Evolutionary conservation across 2,113 vertebrate species (phyloP).

Genomic region (Cettia cetti): DNA sequence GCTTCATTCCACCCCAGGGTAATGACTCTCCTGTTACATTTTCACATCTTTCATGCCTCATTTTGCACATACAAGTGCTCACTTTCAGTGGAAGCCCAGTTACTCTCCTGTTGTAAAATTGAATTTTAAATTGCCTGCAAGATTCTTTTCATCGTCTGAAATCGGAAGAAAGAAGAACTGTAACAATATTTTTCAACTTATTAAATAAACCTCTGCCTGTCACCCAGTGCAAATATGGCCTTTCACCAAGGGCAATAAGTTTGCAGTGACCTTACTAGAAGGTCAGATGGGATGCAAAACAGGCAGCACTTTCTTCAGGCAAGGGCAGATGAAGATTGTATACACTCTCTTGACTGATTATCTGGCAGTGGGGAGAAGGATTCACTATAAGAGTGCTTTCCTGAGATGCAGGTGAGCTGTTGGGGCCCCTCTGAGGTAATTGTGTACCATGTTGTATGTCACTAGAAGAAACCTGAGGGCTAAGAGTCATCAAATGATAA

Average conservation of each 20-base stretch:
- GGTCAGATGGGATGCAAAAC: not conserved
- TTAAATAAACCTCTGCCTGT: not conserved
- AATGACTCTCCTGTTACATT: not conserved
- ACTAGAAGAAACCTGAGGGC: not conserved
- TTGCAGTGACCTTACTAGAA: not conserved
- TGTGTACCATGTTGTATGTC: not conserved
- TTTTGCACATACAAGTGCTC: not conserved
- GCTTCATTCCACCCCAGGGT: not conserved
- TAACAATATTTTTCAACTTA: not conserved
- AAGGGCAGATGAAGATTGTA: not conserved
- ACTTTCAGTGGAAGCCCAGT: not conserved
- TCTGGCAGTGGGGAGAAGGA: accelerated
- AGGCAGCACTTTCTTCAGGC: not conserved
- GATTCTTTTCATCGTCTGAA: not conserved
- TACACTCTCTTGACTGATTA: not conserved
- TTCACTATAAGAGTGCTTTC: not conserved
- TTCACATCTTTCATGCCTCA: not conserved
- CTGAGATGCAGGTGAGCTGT: not conserved
- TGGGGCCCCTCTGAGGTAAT: not conserved
- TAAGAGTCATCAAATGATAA: not conserved
- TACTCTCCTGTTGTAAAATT: not conserved
- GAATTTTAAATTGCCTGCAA: not conserved
- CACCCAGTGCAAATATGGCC: not conserved
- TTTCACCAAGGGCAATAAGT: not conserved
- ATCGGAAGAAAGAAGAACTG: not conserved